Evolutionary conservation across 1,140 invertebrate genomes (phyloP).

Genomic region (Drosophila nasuta): DNA sequence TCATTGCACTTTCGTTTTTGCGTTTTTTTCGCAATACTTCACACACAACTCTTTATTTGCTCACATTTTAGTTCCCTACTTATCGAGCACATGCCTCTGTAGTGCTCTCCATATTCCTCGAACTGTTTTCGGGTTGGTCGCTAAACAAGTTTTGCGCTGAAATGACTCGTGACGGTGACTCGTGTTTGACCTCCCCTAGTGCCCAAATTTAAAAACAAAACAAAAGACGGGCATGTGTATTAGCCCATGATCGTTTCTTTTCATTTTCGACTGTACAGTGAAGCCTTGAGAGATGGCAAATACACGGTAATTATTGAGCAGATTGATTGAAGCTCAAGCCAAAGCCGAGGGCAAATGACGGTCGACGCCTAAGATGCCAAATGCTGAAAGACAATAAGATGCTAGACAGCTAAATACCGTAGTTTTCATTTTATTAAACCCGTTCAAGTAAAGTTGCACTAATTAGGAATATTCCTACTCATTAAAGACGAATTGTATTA

Average conservation of each 20-base stretch:
- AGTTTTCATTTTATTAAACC: neutral
- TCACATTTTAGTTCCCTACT: slow-evolving; percentile 24
- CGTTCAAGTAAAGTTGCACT: neutral
- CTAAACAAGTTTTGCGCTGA: slow-evolving; percentile 24
- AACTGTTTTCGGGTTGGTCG: slow-evolving; percentile 7
- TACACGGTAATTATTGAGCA: slow-evolving; percentile 26
- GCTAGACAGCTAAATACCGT: slow-evolving; percentile 9
- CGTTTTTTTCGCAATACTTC: slow-evolving; percentile 22
- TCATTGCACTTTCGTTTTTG: slow-evolving; percentile 59
- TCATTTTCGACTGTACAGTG: slow-evolving; percentile 19
- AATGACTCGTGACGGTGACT: slow-evolving; percentile 27
- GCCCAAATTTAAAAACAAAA: neutral
- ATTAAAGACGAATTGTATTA: neutral
- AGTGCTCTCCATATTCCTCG: slow-evolving; percentile 36
- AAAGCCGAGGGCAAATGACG: slow-evolving; percentile 67
- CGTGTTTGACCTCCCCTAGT: slow-evolving; percentile 38
- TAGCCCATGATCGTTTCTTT: slow-evolving; percentile 3
- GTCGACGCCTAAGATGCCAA: slow-evolving; percentile 35
- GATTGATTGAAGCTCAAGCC: slow-evolving; percentile 24
- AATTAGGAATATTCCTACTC: neutral
- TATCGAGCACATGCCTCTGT: slow-evolving; percentile 28
- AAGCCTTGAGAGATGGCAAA: slow-evolving; percentile 61
- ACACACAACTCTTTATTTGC: neutral
- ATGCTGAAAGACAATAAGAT: too few relatives aligned
- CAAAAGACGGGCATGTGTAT: neutral